phyloP scores from a whole-genome alignment of 2,888 invertebrate genomes.

The Alloscopus bannaensis region DNA sequence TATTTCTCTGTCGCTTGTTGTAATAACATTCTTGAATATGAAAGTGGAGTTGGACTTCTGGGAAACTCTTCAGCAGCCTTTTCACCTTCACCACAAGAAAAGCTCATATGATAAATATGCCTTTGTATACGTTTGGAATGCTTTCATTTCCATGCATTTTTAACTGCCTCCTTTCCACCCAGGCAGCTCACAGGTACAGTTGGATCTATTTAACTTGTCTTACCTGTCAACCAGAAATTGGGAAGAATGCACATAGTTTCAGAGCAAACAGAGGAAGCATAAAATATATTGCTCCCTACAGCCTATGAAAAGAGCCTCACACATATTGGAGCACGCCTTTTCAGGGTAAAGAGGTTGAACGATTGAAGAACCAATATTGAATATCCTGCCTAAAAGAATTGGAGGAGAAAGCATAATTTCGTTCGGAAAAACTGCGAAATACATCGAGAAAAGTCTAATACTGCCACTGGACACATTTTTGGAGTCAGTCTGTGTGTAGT shows the following conservation, averaged over 20 bases:
- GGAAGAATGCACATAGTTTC: slow-evolving; percentile 3
- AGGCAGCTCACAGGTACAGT: not conserved
- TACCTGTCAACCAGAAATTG: slow-evolving; percentile 35
- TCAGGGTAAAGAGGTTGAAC: too few relatives aligned
- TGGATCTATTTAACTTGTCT: slow-evolving; percentile 15
- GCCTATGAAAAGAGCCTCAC: not conserved
- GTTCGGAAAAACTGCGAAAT: not conserved
- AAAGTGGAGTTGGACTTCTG: slow-evolving; percentile 16
- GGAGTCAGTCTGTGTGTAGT: too few relatives aligned
- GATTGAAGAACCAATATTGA: too few relatives aligned
- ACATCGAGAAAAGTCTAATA: too few relatives aligned
- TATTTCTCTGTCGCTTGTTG: too few relatives aligned
- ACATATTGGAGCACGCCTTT: not conserved
- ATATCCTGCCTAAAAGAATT: not conserved
- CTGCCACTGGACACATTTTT: too few relatives aligned
- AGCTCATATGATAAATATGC: not conserved
- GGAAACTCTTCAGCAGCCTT: slow-evolving; percentile 21
- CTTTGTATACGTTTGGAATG: slow-evolving; percentile 1
- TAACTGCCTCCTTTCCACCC: slow-evolving; percentile 1
- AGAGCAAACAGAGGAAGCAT: slow-evolving; percentile 2
- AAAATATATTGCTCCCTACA: not conserved
- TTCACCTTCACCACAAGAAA: slow-evolving; percentile 1
- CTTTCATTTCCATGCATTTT: slow-evolving; percentile 30
- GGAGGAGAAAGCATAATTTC: not conserved
- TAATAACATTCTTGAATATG: not conserved